Conservation (phyloP, 1,140 invertebrate genomes). For the Leptopilina boulardi region DNA sequence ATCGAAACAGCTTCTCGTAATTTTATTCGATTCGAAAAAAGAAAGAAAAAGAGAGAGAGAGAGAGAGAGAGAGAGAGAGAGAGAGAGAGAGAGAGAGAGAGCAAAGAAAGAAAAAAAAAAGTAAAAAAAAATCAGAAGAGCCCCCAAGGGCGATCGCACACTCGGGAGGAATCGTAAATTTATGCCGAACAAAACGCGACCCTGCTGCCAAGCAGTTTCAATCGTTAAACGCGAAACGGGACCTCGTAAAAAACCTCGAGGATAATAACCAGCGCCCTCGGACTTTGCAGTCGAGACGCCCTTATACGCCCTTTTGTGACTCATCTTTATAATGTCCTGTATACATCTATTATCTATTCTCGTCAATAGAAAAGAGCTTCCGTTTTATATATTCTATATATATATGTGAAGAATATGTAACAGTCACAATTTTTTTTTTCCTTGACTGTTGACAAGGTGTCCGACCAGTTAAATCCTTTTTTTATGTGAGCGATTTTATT, state of each 20-base stretch:
- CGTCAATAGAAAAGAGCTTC: slow-evolving; percentile 1
- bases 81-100: slow-evolving; percentile 13
- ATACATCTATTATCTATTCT: slow-evolving; percentile 6
- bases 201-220: slow-evolving; percentile 58
- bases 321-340: slow-evolving; percentile 47
- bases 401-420: too few relatives aligned
- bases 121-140: slow-evolving; percentile 31
- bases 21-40: slow-evolving; percentile 47
- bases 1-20: slow-evolving; percentile 48
- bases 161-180: slow-evolving; percentile 54
- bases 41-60: slow-evolving; percentile 48
- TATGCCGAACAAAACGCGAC: slow-evolving; percentile 49
- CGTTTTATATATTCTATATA: not conserved
- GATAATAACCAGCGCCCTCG: slow-evolving; percentile 57
- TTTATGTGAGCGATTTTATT: too few relatives aligned
- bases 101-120: slow-evolving; percentile 32
- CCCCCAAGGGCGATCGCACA: slow-evolving; percentile 42
- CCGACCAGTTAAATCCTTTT: too few relatives aligned
- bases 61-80: too few relatives aligned
- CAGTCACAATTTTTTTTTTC: not conserved
- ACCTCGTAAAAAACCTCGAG: slow-evolving; percentile 63
- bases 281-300: slow-evolving; percentile 49
- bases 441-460: too few relatives aligned
- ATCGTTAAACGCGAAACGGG: slow-evolving; percentile 64
- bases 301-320: slow-evolving; percentile 53